Conservation (phyloP, 2,888 invertebrate species). For the Noctua janthe region DNA sequence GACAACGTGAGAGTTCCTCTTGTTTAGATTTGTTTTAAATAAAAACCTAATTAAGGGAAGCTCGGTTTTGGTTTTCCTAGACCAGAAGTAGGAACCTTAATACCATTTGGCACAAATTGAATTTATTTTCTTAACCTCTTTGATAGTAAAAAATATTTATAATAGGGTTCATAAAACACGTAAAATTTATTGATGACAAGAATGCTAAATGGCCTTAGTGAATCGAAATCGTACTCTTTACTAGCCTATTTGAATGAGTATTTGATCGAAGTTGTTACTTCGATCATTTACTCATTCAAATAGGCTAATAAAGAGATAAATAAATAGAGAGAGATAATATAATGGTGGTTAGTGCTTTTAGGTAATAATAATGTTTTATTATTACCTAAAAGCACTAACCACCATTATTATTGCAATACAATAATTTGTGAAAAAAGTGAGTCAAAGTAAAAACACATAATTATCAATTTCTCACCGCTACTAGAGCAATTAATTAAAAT, state of each 20-base stretch:
- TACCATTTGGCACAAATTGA: not conserved
- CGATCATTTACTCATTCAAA: too few species aligned
- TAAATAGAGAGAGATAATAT: too few species aligned
- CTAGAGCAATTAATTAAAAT: not conserved
- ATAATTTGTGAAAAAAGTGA: not conserved
- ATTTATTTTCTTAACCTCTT: not conserved
- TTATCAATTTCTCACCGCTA: not conserved
- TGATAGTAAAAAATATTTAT: not conserved
- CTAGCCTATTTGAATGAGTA: not conserved
- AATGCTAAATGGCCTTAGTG: not conserved
- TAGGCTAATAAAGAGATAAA: too few species aligned
- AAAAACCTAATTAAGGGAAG: not conserved
- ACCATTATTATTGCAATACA: not conserved
- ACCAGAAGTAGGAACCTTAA: not conserved
- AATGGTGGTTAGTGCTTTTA: too few species aligned
- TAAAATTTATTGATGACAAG: not conserved
- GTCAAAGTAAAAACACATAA: not conserved
- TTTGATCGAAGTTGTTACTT: too few species aligned
- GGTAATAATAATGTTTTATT: too few species aligned
- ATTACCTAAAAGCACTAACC: not conserved
- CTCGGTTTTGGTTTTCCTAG: not conserved
- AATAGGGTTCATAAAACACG: too few species aligned
- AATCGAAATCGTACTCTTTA: not conserved
- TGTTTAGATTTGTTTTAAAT: constrained; percentile 7
- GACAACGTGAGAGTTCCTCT: constrained; percentile 1